phyloP scores from a whole-genome alignment of 2,888 invertebrate species.

The Trissoscelio sp. region DNA sequence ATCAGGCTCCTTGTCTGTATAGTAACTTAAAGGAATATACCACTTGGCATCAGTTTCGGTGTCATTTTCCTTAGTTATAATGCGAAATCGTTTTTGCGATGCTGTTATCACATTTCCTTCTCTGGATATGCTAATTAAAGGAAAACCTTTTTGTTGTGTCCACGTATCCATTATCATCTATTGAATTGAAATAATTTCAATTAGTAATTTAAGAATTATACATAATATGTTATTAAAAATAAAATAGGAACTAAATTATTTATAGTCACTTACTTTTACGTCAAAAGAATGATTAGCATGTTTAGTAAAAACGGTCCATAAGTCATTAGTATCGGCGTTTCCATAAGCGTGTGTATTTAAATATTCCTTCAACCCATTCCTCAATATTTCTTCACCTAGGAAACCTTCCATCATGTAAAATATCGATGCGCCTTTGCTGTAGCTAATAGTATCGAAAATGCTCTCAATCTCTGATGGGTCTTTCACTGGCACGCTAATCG shows the following conservation, averaged over 20 bases:
- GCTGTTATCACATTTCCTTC: constrained; percentile 87
- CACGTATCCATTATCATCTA: constrained; percentile 90
- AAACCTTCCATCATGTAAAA: constrained; percentile 89
- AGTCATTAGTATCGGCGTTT: constrained; percentile 91
- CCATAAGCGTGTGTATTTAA: constrained; percentile 88
- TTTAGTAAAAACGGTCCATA: constrained; percentile 90
- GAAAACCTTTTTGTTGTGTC: constrained; percentile 93
- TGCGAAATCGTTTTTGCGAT: constrained; percentile 87
- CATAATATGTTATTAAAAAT: too few species aligned
- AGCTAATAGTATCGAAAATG: constrained; percentile 90
- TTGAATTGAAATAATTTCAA: constrained; percentile 48
- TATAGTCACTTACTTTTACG: constrained; percentile 84
- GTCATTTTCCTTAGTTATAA: constrained; percentile 84
- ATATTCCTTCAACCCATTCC: constrained; percentile 88
- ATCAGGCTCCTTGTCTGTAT: constrained; percentile 87
- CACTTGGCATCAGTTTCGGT: constrained; percentile 85
- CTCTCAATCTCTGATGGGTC: constrained; percentile 89
- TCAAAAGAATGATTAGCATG: constrained; percentile 86
- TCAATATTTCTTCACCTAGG: constrained; percentile 87
- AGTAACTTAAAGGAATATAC: constrained; percentile 92
- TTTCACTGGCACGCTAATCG: constrained; percentile 88
- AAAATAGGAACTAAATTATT: not conserved
- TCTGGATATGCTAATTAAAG: constrained; percentile 88
- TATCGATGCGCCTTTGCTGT: constrained; percentile 90
- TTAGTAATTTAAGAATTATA: too few species aligned